Percentiles rank a stretch among this genome's conserved stretches.
These are phyloP conservation scores for Trogon surrucura DNA, from an alignment of 2,113 vertebrate species.

Conservation along the genomic window DNA sequence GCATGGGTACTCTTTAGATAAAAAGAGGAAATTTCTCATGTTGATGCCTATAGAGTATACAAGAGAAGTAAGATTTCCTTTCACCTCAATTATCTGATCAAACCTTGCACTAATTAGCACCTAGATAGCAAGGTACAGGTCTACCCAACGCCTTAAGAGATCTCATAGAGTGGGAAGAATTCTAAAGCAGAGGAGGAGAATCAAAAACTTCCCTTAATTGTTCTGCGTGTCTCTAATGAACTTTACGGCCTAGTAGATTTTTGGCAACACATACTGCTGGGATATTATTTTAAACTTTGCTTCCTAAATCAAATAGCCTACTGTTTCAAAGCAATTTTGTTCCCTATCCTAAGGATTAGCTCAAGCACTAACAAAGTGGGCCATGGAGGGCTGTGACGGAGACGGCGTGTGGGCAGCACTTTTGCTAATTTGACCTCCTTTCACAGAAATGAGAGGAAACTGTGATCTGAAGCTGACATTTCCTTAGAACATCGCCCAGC, in stretches of 20 bases:
- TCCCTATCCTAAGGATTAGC: neutral
- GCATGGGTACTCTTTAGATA: neutral
- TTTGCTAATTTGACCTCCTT: conserved; percentile 65
- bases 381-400: neutral
- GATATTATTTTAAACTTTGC: conserved; percentile 48
- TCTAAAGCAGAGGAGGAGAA: neutral
- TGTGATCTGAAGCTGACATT: conserved; percentile 72
- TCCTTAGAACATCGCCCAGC: conserved; percentile 74
- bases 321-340: conserved; percentile 49
- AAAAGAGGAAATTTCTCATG: neutral
- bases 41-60: neutral
- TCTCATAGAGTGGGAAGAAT: neutral
- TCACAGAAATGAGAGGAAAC: conserved; percentile 73
- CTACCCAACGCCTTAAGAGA: neutral
- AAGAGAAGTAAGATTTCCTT: neutral
- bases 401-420: neutral
- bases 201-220: conserved; percentile 16
- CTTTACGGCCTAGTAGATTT: neutral
- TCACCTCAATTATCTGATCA: neutral
- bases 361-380: neutral
- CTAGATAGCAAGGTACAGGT: neutral
- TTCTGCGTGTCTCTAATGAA: neutral
- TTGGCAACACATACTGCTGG: neutral
- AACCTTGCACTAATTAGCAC: neutral
- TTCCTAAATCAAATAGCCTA: conserved; percentile 51